Percentiles rank a stretch among this genome's conserved stretches.
These are phyloP conservation scores for Lycopodina hypogea DNA, from an alignment of 37 sponge, comb jelly and placozoan species.

Conservation along the genomic window DNA sequence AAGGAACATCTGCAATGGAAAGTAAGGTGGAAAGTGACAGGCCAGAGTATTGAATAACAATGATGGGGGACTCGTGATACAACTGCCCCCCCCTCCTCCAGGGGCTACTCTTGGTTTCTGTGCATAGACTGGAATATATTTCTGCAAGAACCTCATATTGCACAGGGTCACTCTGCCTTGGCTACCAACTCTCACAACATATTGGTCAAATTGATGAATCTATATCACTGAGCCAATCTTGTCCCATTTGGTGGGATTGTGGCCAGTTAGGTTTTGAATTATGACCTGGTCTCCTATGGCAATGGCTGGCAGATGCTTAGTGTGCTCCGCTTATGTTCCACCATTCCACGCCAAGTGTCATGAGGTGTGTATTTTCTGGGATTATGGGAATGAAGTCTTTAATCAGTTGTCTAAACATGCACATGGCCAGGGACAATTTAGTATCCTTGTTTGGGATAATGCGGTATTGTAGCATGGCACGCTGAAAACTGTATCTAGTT, in stretches of 20 bases:
- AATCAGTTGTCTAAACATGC: conserved; percentile 21
- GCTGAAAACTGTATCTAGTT: conserved; percentile 19
- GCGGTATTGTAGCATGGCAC: conserved; percentile 33
- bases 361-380: conserved; percentile 32
- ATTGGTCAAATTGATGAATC: conserved; percentile 31
- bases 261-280: conserved; percentile 38
- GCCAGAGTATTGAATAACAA: no score
- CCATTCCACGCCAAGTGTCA: conserved; percentile 8
- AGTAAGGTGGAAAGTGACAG: no score
- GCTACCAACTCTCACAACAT: conserved; percentile 14
- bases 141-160: conserved; percentile 26
- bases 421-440: conserved; percentile 39
- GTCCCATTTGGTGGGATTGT: conserved; percentile 39
- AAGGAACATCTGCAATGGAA: no score
- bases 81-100: conserved; percentile 12
- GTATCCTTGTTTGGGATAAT: conserved; percentile 28
- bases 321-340: conserved; percentile 32
- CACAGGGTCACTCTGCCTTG: conserved; percentile 18
- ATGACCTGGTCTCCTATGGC: conserved; percentile 28
- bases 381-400: conserved; percentile 40
- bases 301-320: conserved; percentile 21
- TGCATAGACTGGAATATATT: conserved; percentile 9
- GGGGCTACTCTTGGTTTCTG: background rate
- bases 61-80: conserved; percentile 4
- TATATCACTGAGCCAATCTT: conserved; percentile 17